Evolutionary conservation across 2,888 invertebrate species (phyloP).

Genomic region (Pristionchus fissidentatus): DNA sequence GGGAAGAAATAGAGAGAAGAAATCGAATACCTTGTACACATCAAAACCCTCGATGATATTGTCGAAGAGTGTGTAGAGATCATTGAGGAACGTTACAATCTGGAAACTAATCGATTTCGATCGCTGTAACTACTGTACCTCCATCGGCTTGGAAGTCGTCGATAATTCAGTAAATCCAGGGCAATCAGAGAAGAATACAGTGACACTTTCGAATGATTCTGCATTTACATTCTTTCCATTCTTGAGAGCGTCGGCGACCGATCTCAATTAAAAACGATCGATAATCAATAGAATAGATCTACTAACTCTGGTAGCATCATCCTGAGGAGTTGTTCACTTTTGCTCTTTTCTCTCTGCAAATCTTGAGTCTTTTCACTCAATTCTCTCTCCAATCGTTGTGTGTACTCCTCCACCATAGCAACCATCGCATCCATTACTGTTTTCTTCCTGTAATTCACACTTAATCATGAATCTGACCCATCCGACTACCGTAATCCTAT

Average conservation of each 20-base stretch:
- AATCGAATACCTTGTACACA: constrained; percentile 62
- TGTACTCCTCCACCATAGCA: constrained; percentile 97
- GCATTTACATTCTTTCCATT: constrained; percentile 57
- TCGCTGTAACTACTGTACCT: constrained; percentile 48
- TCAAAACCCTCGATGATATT: constrained; percentile 61
- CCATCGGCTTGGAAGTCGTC: constrained; percentile 55
- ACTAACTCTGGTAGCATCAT: constrained; percentile 63
- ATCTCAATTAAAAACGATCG: constrained; percentile 48
- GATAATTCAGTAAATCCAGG: constrained; percentile 61
- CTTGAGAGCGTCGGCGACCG: constrained; percentile 60
- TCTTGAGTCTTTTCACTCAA: constrained; percentile 91
- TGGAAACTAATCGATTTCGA: constrained; percentile 79
- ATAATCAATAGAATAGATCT: too few species aligned
- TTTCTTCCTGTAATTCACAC: constrained; percentile 53
- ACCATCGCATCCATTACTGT: constrained; percentile 98
- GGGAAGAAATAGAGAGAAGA: background rate
- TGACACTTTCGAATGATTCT: constrained; percentile 57
- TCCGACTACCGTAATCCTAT: background rate
- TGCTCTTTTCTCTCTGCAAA: constrained; percentile 94
- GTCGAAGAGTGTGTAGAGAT: constrained; percentile 64
- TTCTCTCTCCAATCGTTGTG: constrained; percentile 91
- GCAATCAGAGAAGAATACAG: constrained; percentile 64
- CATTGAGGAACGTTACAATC: constrained; percentile 75
- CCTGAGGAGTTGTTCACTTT: constrained; percentile 84
- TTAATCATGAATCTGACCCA: background rate